Percentiles rank a stretch among this genome's conserved stretches.
These are phyloP conservation scores for Mythimna pallens DNA, from an alignment of 2,888 invertebrate species.

Conservation along the genomic window DNA sequence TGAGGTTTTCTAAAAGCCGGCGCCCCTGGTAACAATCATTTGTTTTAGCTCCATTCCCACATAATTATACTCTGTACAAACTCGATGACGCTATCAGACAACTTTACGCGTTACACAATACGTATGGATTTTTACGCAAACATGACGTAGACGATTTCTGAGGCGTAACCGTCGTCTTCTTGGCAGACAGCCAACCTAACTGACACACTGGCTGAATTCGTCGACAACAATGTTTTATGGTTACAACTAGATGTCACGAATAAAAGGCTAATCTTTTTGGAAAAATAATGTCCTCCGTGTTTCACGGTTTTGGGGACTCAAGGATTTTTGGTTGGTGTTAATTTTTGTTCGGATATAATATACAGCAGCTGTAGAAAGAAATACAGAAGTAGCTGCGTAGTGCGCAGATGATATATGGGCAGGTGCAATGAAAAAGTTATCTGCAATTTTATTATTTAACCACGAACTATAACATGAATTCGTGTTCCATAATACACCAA, in stretches of 20 bases:
- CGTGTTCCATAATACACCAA: too few species aligned
- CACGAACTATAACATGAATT: too few species aligned
- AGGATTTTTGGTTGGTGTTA: neutral
- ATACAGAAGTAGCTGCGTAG: too few species aligned
- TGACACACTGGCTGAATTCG: constrained; percentile 64
- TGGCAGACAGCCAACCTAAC: constrained; percentile 59
- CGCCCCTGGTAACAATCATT: neutral
- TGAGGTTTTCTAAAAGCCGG: too few species aligned
- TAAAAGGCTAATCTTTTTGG: constrained; percentile 41
- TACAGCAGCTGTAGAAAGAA: too few species aligned
- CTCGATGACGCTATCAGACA: constrained; percentile 39
- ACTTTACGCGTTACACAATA: constrained; percentile 60
- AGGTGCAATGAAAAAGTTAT: too few species aligned
- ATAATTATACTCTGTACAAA: neutral
- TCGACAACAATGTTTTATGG: constrained; percentile 54
- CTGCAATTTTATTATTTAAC: too few species aligned
- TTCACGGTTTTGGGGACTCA: neutral
- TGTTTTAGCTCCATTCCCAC: neutral
- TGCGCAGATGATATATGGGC: too few species aligned
- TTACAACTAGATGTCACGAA: constrained; percentile 41
- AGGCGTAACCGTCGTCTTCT: constrained; percentile 49
- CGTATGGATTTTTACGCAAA: constrained; percentile 65
- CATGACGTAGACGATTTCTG: constrained; percentile 62
- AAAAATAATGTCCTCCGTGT: constrained; percentile 5
- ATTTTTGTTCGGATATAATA: neutral